Percentiles rank a stretch among this genome's conserved stretches.
Evolutionary conservation across 2,888 invertebrate species (phyloP).

Genomic region (Leptothorax acervorum): DNA sequence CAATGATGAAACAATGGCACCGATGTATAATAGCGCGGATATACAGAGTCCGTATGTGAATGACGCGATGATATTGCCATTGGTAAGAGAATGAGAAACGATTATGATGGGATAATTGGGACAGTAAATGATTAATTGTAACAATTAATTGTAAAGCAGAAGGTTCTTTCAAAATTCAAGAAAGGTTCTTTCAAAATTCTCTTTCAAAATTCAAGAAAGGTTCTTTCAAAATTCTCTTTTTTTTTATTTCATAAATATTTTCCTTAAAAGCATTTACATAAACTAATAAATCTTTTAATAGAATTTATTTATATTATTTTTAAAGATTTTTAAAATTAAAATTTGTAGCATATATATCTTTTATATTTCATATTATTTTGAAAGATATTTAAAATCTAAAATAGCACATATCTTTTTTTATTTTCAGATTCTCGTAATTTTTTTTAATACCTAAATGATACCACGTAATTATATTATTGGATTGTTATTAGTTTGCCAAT

Average conservation of each 20-base stretch:
- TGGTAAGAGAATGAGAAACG: slow-evolving; percentile 10
- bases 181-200: background rate
- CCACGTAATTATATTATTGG: background rate
- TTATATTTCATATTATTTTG: background rate
- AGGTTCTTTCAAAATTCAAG: too few relatives aligned
- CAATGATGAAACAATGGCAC: slow-evolving; percentile 57
- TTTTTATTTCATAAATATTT: background rate
- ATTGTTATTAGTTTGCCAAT: background rate
- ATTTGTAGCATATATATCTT: background rate
- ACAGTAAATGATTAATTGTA: background rate
- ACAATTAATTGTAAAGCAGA: background rate
- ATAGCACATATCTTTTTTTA: background rate
- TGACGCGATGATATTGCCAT: background rate
- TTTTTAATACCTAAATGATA: background rate
- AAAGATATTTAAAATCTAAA: background rate
- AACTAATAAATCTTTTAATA: background rate
- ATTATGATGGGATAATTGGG: slow-evolving; percentile 4
- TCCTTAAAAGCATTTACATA: background rate
- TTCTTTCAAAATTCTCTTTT: background rate
- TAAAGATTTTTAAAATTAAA: background rate
- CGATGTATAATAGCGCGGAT: slow-evolving; percentile 65
- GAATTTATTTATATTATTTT: background rate
- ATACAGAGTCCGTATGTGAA: slow-evolving; percentile 5
- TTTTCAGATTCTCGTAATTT: too few relatives aligned
- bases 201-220: too few relatives aligned